Percentiles rank a stretch among this genome's conserved stretches.
Conservation (phyloP, 2,888 invertebrate species). For the Neria commutata region DNA sequence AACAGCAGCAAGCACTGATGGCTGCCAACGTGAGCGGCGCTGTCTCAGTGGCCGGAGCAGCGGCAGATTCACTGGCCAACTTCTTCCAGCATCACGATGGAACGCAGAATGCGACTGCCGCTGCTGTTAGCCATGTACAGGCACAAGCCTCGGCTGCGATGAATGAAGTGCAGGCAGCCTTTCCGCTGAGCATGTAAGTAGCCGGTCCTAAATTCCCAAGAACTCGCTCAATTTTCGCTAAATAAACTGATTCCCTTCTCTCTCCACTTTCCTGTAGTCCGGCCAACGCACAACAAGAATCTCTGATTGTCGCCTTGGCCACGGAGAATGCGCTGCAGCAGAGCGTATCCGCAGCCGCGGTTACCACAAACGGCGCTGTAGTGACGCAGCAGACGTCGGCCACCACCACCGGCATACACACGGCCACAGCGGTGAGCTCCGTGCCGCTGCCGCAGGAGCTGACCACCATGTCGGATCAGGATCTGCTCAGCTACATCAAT, state of each 20-base stretch:
- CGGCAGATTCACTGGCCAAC: constrained; percentile 49
- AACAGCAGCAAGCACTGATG: constrained; percentile 34
- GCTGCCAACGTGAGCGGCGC: constrained; percentile 28
- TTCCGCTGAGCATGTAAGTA: constrained; percentile 41
- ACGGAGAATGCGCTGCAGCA: constrained; percentile 57
- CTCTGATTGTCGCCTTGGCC: constrained; percentile 60
- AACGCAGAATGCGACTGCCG: constrained; percentile 40
- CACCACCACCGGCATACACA: constrained; percentile 41
- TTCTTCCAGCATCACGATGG: constrained; percentile 49
- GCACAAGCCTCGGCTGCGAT: constrained; percentile 31
- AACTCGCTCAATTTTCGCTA: neutral
- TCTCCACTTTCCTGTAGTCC: constrained; percentile 31
- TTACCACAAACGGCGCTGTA: constrained; percentile 49
- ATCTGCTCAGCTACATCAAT: constrained; percentile 86
- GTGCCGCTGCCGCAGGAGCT: constrained; percentile 73
- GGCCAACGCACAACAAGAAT: constrained; percentile 56
- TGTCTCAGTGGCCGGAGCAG: constrained; percentile 29
- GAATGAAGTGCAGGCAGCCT: constrained; percentile 35
- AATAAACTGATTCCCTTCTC: neutral
- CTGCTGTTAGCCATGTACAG: no score
- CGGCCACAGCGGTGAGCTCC: constrained; percentile 57
- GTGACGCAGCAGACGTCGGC: constrained; percentile 53
- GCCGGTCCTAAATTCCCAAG: constrained; percentile 7
- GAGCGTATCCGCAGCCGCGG: constrained; percentile 54
- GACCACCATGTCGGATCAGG: constrained; percentile 85